Conservation (phyloP, 2,113 vertebrate species). For the Sander lucioperca region DNA sequence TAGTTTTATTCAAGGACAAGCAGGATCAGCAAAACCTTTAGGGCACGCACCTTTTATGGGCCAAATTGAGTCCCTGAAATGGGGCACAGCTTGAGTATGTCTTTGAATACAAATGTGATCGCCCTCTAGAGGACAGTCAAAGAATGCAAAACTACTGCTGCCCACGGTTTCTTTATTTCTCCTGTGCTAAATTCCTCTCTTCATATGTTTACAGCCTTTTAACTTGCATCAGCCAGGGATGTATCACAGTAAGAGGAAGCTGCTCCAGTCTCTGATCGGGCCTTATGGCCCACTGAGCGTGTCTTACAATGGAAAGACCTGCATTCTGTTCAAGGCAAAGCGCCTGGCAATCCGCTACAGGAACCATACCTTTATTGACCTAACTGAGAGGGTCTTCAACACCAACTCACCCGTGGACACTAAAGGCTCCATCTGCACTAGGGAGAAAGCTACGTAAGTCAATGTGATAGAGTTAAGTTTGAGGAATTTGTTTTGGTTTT, state of each 20-base stretch:
- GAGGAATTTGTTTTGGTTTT: not conserved
- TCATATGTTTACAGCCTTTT: slow-evolving; percentile 77
- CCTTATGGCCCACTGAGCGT: slow-evolving; percentile 89
- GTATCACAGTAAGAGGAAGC: slow-evolving; percentile 81
- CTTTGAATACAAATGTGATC: not conserved
- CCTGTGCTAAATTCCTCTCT: slow-evolving; percentile 6
- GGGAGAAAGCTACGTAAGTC: slow-evolving; percentile 90
- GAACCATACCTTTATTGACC: slow-evolving; percentile 92
- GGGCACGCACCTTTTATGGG: not conserved
- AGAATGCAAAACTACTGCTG: slow-evolving; percentile 27
- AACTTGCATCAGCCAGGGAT: slow-evolving; percentile 82
- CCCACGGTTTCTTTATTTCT: not conserved
- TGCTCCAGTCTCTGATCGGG: slow-evolving; percentile 81
- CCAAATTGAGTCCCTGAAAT: slow-evolving; percentile 7
- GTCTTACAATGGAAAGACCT: slow-evolving; percentile 88
- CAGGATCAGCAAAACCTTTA: not conserved
- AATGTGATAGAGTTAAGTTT: not conserved
- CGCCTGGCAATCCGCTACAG: slow-evolving; percentile 91
- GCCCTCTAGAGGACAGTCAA: slow-evolving; percentile 38
- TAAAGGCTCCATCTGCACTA: slow-evolving; percentile 91
- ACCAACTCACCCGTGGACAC: slow-evolving; percentile 87
- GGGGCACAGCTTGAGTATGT: not conserved
- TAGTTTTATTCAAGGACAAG: not conserved
- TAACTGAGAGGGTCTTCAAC: slow-evolving; percentile 90
- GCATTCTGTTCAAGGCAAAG: slow-evolving; percentile 96